Evolutionary conservation across 2,888 invertebrate genomes (phyloP), one percentile per base, ranked within the genome.

Genomic region (Phoenoteleia sp.): DNA sequence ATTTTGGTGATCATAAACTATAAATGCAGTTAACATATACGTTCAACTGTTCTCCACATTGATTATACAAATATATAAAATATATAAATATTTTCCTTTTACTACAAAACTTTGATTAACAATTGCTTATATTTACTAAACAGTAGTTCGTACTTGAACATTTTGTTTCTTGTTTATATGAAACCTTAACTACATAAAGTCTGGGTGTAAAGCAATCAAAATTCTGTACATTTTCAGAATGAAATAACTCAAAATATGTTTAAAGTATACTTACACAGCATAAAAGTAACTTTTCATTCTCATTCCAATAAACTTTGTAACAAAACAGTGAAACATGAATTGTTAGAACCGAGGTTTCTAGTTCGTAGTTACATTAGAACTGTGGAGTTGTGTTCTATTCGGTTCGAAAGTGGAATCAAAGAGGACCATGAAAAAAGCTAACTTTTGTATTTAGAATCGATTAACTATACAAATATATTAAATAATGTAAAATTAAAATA

Each of bases 251-350:
- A 25, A 54, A 39, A n/a, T n/a, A n/a, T n/a, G n/a, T n/a, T n/a
- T n/a, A n/a, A n/a, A n/a, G n/a, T 17, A 29, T 47, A 58, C 56
- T 71, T 71, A 58, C 71, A 15, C 71, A 21, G 71, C 56, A 71
- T 45, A 56, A 71, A 58, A 58, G 21, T n/a, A 58, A 71, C 56
- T 71, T 71, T 54, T 45, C 6, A 29, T n/a, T 52, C 25, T 39
- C 54, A 54, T 54, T 69, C 54, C 54, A 15, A 27, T 21, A 69
- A 69, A 69, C 39, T 69, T 69, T 25, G 19, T 42, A 27, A 54
- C 67, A 69, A 69, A 69, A 49, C 27, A 39, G 11, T 54, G 39
- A 54, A 29, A 69, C 39, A 39, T 39, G 39, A 39, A 54, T 54
- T 67, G 52, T 36, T 67, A 52, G 11, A 39, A 36, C 21, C 19